Evolutionary conservation across 2,797 vertebrate species (phyloP), one percentile per base, ranked within the genome.

Genomic region (Sternotherus odoratus): DNA sequence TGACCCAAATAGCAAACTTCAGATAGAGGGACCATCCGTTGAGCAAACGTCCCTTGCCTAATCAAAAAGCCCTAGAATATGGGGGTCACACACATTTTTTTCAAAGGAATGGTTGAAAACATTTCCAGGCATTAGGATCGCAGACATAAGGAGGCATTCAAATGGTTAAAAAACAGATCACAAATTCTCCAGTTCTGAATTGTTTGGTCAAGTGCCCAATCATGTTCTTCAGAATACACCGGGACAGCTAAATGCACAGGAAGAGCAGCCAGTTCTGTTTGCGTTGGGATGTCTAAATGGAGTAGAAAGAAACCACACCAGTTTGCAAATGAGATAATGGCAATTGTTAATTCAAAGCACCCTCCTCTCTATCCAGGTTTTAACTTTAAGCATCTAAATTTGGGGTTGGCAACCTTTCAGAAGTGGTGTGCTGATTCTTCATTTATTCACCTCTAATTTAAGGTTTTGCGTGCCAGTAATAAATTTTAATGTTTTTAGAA

Each of bases 231-330:
- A 53, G 53, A 53, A 53, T 10, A 53, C 53, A 53, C 10, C 24
- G 21, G 53, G 23, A 53, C 53, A 53, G 23, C 53, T 53, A 53
- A 53, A 53, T 88, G 77, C 86, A 77, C 85, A 82, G 56, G 79
- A 88, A 82, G 30, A 79, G 66, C 56, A 51, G 43, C 49, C 33
- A 63, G 49, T 57, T 23, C 0, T 60, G 21, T 39, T 88, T 79
- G 60, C 85, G 23, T 0, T 77, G 72, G 85, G 60, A n/a, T 54
- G 17, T 50, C 39, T 90, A 63, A 63, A 85, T 60, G 77, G 11
- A 12, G 26, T 28, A 80, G 39, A 39, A 85, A 30, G 24, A 57
- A 60, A 46, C 48, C 78, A 0, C 26, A 13, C 21, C 89, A 56
- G 54, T 56, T 56, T 56, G 54, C 2, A 36, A 4, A 19, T 78